Conservation (phyloP, 2,113 vertebrate genomes). For the Saimiri boliviensis region DNA sequence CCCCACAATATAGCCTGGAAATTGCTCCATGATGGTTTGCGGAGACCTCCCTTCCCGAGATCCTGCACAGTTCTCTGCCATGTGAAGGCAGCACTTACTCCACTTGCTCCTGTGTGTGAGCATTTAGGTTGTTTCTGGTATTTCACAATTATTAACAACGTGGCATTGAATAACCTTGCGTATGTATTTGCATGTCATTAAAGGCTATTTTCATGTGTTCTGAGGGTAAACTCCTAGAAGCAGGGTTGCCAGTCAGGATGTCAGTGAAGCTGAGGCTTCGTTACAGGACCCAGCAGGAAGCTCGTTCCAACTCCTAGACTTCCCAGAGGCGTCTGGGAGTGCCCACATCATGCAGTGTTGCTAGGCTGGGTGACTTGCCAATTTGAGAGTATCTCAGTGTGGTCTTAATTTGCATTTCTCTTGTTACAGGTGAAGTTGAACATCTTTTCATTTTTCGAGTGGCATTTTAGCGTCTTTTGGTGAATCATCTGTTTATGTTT, state of each 20-base stretch:
- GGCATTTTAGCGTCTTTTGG: not conserved
- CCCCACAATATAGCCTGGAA: not conserved
- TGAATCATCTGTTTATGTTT: not conserved
- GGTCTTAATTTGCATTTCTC: not conserved
- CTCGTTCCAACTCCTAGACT: rapidly evolving
- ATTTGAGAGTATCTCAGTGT: not conserved
- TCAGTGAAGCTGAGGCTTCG: rapidly evolving
- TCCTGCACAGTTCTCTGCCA: rapidly evolving
- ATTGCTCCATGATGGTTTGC: rapidly evolving
- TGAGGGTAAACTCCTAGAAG: not conserved
- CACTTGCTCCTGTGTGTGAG: rapidly evolving
- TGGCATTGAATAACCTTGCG: rapidly evolving
- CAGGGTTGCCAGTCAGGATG: not conserved
- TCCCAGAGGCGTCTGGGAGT: not conserved
- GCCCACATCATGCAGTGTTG: not conserved
- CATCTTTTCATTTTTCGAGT: not conserved
- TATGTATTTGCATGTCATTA: not conserved
- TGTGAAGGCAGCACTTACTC: not conserved
- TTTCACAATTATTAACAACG: too few species aligned
- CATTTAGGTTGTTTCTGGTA: not conserved
- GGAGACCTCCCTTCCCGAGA: not conserved
- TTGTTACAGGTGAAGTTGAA: not conserved
- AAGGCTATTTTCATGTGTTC: too few species aligned
- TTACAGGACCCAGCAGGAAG: not conserved
- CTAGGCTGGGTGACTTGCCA: not conserved